These are phyloP conservation scores for Eidolon dupreanum DNA, from an alignment of 2,797 vertebrate species.

Conservation along the genomic window DNA sequence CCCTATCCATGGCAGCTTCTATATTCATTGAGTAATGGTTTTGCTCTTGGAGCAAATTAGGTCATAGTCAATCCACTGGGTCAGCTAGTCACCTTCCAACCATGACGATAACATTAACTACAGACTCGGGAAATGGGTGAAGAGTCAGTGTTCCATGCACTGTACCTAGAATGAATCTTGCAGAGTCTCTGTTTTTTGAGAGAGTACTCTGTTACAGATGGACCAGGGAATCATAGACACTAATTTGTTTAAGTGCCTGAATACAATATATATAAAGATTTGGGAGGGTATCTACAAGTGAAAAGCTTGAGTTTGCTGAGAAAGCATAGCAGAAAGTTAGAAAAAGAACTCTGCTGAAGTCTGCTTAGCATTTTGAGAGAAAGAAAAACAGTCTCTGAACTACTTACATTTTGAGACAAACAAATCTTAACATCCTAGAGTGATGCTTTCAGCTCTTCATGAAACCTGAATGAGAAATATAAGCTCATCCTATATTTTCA, in stretches of 20 bases:
- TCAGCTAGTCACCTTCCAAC: not conserved
- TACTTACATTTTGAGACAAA: not conserved
- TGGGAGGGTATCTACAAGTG: not conserved
- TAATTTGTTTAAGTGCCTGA: not conserved
- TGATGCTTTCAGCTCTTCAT: not conserved
- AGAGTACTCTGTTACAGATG: not conserved
- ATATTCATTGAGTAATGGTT: not conserved
- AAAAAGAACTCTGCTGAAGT: not conserved
- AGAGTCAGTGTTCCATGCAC: not conserved
- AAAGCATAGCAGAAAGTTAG: not conserved
- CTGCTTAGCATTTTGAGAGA: not conserved
- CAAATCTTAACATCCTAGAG: not conserved
- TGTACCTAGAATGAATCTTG: not conserved
- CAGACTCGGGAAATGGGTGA: not conserved
- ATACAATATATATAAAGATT: not conserved
- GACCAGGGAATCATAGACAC: not conserved
- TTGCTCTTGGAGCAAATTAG: not conserved
- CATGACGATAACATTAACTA: not conserved
- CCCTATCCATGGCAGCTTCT: not conserved
- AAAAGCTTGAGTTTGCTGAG: not conserved
- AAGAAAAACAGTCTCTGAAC: not conserved
- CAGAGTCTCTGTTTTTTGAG: not conserved
- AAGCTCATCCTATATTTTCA: not conserved
- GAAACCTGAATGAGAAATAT: not conserved
- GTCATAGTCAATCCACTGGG: not conserved